Evolutionary conservation across 2,888 invertebrate species (phyloP).

Genomic region (Phaonia tiefii): DNA sequence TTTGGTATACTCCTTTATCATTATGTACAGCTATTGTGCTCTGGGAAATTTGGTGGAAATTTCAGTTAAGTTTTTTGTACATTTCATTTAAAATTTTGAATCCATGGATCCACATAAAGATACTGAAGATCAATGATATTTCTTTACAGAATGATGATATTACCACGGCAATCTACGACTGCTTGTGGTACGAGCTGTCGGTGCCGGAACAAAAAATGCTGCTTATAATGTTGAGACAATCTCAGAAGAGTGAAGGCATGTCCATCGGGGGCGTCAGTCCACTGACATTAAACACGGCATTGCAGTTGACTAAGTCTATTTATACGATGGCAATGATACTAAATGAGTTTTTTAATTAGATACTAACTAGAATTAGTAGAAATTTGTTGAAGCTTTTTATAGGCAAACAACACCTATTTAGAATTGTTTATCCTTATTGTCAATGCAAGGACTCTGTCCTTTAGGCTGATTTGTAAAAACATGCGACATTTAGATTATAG

Average conservation of each 20-base stretch:
- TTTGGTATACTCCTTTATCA: constrained; percentile 37
- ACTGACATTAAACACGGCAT: constrained; percentile 68
- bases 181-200: constrained; percentile 71
- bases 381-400: no score
- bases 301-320: constrained; percentile 70
- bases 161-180: constrained; percentile 67
- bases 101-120: no score
- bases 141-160: constrained; percentile 69
- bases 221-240: constrained; percentile 69
- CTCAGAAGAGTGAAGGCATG: constrained; percentile 65
- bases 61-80: constrained; percentile 24
- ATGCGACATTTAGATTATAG: no score
- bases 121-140: no score
- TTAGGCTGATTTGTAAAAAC: no score
- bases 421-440: no score
- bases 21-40: constrained; percentile 42
- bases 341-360: constrained; percentile 44
- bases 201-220: constrained; percentile 67
- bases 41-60: constrained; percentile 53
- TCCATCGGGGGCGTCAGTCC: constrained; percentile 69
- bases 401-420: no score
- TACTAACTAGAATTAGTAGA: neutral
- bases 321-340: constrained; percentile 68
- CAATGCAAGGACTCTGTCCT: no score
- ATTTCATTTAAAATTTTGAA: neutral